These are phyloP conservation scores for Gymnopithys bicolor DNA, from an alignment of 2,797 vertebrate species.

Conservation along the genomic window DNA sequence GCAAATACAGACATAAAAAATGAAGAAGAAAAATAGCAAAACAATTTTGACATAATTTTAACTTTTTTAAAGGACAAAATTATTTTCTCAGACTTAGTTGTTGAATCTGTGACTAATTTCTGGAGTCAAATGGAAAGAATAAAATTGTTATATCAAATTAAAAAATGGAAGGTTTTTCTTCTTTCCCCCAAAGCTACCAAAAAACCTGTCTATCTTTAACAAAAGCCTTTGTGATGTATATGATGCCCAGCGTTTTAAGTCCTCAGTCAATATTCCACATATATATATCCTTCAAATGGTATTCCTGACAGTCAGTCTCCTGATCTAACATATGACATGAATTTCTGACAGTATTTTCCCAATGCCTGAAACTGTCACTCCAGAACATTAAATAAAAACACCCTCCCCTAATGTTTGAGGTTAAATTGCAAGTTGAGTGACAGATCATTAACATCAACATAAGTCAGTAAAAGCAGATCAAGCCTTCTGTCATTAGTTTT, in stretches of 20 bases:
- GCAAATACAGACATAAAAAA: background rate
- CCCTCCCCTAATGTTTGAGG: background rate
- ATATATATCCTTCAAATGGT: background rate
- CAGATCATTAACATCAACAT: background rate
- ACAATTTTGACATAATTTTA: background rate
- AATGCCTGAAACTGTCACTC: background rate
- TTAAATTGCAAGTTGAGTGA: background rate
- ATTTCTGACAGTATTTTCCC: background rate
- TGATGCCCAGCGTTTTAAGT: background rate
- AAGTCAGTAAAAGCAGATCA: background rate
- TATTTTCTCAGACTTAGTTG: background rate
- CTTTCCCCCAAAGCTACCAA: background rate
- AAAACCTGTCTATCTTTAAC: background rate
- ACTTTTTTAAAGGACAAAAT: background rate
- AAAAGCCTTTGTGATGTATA: background rate
- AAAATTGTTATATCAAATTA: background rate
- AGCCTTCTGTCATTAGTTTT: background rate
- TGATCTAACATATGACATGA: background rate
- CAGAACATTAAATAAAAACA: background rate
- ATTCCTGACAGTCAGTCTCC: background rate
- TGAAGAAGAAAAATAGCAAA: background rate
- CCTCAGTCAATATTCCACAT: background rate
- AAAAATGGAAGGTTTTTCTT: background rate
- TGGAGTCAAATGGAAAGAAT: background rate
- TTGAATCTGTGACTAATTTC: background rate